Conservation (phyloP, 2,113 vertebrate genomes). For the Isurus oxyrinchus region DNA sequence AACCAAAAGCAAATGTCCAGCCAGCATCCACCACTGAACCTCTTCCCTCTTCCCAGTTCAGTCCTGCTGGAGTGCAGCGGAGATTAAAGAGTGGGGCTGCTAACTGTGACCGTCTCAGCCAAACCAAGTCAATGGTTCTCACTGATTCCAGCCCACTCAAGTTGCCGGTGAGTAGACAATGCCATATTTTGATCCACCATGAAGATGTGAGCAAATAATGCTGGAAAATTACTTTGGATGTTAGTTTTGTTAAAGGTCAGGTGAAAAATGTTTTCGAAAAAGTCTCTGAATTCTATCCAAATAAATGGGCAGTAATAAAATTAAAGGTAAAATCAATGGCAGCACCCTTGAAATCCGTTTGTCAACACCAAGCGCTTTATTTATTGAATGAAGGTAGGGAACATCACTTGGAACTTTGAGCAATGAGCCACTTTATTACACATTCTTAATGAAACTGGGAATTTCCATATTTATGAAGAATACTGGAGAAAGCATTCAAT, state of each 20-base stretch:
- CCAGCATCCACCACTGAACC: slow-evolving; percentile 49
- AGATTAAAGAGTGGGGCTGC: slow-evolving; percentile 64
- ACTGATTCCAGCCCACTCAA: slow-evolving; percentile 55
- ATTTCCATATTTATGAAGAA: neutral
- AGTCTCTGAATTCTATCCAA: neutral
- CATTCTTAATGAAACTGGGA: neutral
- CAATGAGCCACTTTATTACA: neutral
- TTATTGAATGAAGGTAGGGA: neutral
- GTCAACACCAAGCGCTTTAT: neutral
- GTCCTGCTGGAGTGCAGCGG: slow-evolving; percentile 59
- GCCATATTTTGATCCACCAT: neutral
- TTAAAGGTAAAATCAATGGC: neutral
- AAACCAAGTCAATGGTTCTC: slow-evolving; percentile 71
- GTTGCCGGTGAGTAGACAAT: slow-evolving; percentile 59
- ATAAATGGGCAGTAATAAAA: neutral
- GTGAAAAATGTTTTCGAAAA: neutral
- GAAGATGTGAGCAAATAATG: neutral
- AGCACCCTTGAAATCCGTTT: neutral
- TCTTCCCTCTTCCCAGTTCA: slow-evolving; percentile 50
- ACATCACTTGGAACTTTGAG: neutral
- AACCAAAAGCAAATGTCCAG: slow-evolving; percentile 55
- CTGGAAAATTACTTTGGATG: neutral
- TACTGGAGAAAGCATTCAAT: neutral
- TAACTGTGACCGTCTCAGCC: slow-evolving; percentile 63
- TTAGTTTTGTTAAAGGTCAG: neutral